Evolutionary conservation across 2,888 invertebrate genomes (phyloP).

Genomic region (Acanthacorydalis orientalis): DNA sequence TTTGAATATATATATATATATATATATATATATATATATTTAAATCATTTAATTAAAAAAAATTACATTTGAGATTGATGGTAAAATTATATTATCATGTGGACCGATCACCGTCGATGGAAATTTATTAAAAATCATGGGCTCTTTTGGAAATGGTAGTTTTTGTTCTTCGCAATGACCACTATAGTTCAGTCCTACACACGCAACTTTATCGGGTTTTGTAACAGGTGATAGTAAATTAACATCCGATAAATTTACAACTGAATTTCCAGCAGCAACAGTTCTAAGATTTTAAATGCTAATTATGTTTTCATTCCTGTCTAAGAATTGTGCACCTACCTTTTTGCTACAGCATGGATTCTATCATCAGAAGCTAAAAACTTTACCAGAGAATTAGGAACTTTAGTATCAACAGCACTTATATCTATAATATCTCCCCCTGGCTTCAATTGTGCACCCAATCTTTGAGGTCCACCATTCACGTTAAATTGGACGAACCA

Average conservation of each 20-base stretch:
- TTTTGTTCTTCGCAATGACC: conserved; percentile 79
- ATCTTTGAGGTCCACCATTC: conserved; percentile 39
- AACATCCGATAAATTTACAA: conserved; percentile 35
- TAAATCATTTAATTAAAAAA: not conserved
- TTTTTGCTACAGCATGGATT: conserved; percentile 32
- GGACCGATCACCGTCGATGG: conserved; percentile 62
- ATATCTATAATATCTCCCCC: conserved; percentile 51
- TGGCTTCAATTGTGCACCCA: conserved; percentile 38
- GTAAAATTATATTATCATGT: conserved; percentile 44
- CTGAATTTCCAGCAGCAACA: conserved; percentile 33
- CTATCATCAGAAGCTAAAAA: conserved; percentile 31
- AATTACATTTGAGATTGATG: conserved; percentile 39
- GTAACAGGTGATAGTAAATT: conserved; percentile 54
- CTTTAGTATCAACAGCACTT: conserved; percentile 33
- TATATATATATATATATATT: not conserved
- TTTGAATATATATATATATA: not conserved
- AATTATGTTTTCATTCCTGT: not conserved
- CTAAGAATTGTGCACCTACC: conserved; percentile 20
- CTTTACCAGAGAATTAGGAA: conserved; percentile 36
- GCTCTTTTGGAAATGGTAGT: conserved; percentile 45
- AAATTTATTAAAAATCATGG: conserved; percentile 80
- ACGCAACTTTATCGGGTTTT: conserved; percentile 68
- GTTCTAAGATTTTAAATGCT: conserved; percentile 23
- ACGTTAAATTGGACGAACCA: conserved; percentile 54
- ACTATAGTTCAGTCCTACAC: conserved; percentile 71